Base-by-base conservation (phyloP, 1,140 invertebrate species). In the Achroia grisella region DNA sequence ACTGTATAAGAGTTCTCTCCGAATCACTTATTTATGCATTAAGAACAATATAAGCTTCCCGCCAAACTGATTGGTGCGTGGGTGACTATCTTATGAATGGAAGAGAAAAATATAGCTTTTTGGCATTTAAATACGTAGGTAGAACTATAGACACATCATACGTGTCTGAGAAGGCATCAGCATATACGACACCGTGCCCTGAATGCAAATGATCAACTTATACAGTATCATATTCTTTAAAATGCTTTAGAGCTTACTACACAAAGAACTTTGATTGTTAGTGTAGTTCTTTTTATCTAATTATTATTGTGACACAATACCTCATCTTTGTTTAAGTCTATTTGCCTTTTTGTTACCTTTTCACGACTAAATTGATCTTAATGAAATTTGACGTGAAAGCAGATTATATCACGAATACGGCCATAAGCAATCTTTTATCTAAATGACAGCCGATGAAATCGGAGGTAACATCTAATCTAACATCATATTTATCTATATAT, bases 31-130 rank as follows among this genome's bases (percentile, higher is more conserved):
- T 62, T 52, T 53, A 48, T 48, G 50, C 37, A 52, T 50, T 42
- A 37, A 57, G 52, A 57, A 63, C 65, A 62, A 62, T 57, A 48
- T 53, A 43, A 44, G 58, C 64, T 72, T 72, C 66, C 70, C 65
- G 68, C 56, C 55, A 49, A 36, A 36, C 17, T 60, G 56, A 71
- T 53, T 69, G 52, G 42, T 52, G 62, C 54, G 75, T 79, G 56
- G 71, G 71, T 62, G 70, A 44, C 52, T 46, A 53, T 60, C 47
- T 62, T 45, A 10, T 37, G 14, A 23, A 23, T 23, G 17, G 6
- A 6, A 43, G 48, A 53, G 36, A 23, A 23, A 23, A 2, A 23
- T 2, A n/a, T n/a, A n/a, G 2, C 17, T 2, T 23, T 23, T 23
- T 23, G 17, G 17, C 17, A 6, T 23, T 23, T 23, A 6, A 23